Conservation (phyloP, 2,888 invertebrate species). For the Cactoblastis cactorum region DNA sequence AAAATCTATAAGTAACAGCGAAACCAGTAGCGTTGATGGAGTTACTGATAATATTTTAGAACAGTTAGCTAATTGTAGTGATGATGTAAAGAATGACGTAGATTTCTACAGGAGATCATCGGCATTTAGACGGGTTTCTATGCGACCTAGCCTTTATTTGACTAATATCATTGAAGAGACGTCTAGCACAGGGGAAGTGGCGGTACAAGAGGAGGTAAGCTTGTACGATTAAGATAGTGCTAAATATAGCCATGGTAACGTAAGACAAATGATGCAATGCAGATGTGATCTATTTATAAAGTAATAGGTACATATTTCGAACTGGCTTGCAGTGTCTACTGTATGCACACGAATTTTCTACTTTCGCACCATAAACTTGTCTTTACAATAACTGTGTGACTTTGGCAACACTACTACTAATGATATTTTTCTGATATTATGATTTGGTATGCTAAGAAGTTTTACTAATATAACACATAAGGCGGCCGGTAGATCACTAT, state of each 20-base stretch:
- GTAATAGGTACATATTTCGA: neutral
- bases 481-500: too few species aligned
- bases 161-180: slow-evolving; percentile 68
- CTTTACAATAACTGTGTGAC: too few species aligned
- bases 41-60: slow-evolving; percentile 66
- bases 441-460: too few species aligned
- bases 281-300: neutral
- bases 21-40: slow-evolving; percentile 30
- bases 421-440: too few species aligned
- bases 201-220: slow-evolving; percentile 59
- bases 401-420: too few species aligned
- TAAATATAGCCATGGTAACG: slow-evolving; percentile 1
- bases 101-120: slow-evolving; percentile 44
- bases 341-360: too few species aligned
- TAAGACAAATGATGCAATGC: neutral
- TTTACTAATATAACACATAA: too few species aligned
- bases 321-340: too few species aligned
- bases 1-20: slow-evolving; percentile 28
- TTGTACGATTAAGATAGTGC: slow-evolving; percentile 4
- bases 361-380: too few species aligned
- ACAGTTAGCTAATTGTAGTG: slow-evolving; percentile 59
- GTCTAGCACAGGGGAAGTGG: slow-evolving; percentile 38
- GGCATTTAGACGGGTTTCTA: slow-evolving; percentile 54
- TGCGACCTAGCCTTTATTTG: slow-evolving; percentile 62
- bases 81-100: slow-evolving; percentile 48